These are phyloP conservation scores for Stratiomys singularior DNA, from an alignment of 2,888 invertebrate species.

Conservation along the genomic window DNA sequence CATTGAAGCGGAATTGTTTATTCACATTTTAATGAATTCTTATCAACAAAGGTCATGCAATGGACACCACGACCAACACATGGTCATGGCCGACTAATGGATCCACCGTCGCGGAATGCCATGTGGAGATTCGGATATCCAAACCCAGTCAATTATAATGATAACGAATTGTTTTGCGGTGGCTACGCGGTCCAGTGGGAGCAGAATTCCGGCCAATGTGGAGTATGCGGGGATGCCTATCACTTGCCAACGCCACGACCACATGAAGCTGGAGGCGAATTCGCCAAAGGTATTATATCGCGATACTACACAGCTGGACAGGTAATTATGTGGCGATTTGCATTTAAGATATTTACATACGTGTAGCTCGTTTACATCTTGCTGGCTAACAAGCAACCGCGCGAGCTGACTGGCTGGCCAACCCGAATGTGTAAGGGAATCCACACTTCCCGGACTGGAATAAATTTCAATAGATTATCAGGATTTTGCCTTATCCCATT, in stretches of 20 bases:
- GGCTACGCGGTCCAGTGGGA: constrained; percentile 92
- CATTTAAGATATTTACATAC: constrained; percentile 25
- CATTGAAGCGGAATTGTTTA: not conserved
- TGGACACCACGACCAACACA: constrained; percentile 62
- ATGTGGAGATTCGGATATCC: constrained; percentile 96
- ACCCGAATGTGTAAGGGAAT: not conserved
- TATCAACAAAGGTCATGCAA: constrained; percentile 47
- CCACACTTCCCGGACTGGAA: not conserved
- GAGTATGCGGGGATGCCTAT: constrained; percentile 89
- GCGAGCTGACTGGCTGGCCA: not conserved
- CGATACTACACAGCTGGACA: constrained; percentile 85
- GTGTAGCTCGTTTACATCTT: not conserved
- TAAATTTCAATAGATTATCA: not conserved
- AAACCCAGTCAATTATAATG: constrained; percentile 94
- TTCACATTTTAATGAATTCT: constrained; percentile 14
- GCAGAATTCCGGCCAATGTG: constrained; percentile 86
- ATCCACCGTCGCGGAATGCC: constrained; percentile 91
- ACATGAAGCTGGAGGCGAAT: constrained; percentile 89
- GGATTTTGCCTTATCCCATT: not conserved
- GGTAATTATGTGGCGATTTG: constrained; percentile 64
- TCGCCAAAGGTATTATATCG: constrained; percentile 85
- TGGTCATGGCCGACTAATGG: constrained; percentile 89
- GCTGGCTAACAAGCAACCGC: not conserved
- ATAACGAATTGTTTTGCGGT: constrained; percentile 93
- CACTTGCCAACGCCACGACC: constrained; percentile 78